phyloP scores from a whole-genome alignment of 2,888 invertebrate genomes.

The Psylliodes chrysocephalus region DNA sequence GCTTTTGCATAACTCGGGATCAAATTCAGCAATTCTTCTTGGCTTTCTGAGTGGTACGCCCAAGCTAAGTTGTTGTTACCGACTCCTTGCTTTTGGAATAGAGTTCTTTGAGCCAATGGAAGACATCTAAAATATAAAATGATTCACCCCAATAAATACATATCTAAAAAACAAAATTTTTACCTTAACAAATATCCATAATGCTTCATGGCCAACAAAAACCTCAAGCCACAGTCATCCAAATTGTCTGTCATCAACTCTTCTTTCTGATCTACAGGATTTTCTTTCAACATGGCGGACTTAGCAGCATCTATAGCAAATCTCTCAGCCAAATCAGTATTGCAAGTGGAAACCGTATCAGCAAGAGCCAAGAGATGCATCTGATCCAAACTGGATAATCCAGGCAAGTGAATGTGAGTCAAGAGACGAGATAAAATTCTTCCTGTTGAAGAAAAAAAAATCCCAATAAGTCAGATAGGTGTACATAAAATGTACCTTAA shows the following conservation, averaged over 20 bases:
- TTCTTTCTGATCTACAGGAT: constrained; percentile 67
- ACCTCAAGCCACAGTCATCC: constrained; percentile 97
- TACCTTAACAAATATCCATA: constrained; percentile 86
- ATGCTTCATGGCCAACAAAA: constrained; percentile 96
- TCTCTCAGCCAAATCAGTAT: constrained; percentile 86
- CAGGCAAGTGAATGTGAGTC: constrained; percentile 95
- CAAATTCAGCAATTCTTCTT: constrained; percentile 90
- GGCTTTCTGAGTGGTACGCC: constrained; percentile 99
- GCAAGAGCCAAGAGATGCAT: constrained; percentile 99
- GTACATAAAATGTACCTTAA: too few relatives aligned
- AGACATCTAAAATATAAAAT: constrained; percentile 74
- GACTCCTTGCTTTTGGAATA: constrained; percentile 87
- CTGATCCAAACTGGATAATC: constrained; percentile 93
- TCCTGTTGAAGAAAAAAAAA: constrained; percentile 33
- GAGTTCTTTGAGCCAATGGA: constrained; percentile 87
- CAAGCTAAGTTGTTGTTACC: constrained; percentile 94
- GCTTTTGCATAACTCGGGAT: constrained; percentile 90
- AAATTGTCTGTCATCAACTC: constrained; percentile 79
- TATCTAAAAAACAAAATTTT: not conserved
- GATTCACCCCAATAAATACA: not conserved
- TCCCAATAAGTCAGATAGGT: too few relatives aligned
- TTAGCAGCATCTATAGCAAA: constrained; percentile 78
- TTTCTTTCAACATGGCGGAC: constrained; percentile 74
- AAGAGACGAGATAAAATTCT: constrained; percentile 86
- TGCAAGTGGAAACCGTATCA: constrained; percentile 95